A percentile compares a stretch with the other conserved stretches of the same genome.
Conservation (phyloP, 2,888 invertebrate genomes). For the Cetonia aurata region DNA sequence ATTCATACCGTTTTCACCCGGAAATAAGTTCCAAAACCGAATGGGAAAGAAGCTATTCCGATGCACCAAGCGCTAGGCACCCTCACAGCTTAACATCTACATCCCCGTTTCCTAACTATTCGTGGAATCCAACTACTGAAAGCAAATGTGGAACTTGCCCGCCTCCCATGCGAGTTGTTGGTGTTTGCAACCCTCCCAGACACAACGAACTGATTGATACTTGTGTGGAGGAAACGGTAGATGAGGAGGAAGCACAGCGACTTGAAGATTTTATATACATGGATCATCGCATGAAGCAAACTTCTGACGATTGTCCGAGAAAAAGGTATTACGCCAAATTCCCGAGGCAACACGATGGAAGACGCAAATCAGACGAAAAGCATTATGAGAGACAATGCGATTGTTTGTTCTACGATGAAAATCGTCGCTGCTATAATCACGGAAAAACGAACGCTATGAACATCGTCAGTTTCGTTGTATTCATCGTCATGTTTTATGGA, state of each 20-base stretch:
- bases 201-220: no score
- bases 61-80: no score
- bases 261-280: not conserved
- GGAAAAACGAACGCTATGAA: slow-evolving; percentile 1
- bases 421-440: not conserved
- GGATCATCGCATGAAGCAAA: slow-evolving; percentile 6
- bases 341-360: not conserved
- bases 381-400: not conserved
- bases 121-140: no score
- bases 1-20: no score
- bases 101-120: no score
- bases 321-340: slow-evolving; percentile 20
- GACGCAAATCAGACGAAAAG: not conserved
- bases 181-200: no score
- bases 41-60: no score
- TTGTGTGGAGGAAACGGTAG: no score
- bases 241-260: not conserved
- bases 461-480: slow-evolving; percentile 29
- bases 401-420: not conserved
- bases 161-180: no score
- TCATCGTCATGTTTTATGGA: slow-evolving; percentile 33
- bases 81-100: no score
- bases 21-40: no score
- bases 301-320: slow-evolving; percentile 19
- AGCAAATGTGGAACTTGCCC: no score